Conservation (phyloP, 2,888 invertebrate genomes). For the Nymphalis c-album region DNA sequence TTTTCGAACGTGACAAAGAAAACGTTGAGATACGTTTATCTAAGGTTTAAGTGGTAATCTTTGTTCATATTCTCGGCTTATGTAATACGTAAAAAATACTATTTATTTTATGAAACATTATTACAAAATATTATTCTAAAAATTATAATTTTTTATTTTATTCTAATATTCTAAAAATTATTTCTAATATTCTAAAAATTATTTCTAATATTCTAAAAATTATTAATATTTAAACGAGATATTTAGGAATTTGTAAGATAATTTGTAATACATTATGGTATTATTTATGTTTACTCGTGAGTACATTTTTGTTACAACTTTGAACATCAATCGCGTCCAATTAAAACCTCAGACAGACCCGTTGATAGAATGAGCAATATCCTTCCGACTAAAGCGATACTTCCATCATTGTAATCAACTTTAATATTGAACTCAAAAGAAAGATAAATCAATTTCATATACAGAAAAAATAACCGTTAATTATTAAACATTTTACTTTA, state of each 20-base stretch:
- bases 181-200: too few relatives aligned
- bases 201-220: too few relatives aligned
- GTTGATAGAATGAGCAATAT: conserved; percentile 2
- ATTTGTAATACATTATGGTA: not conserved
- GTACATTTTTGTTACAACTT: not conserved
- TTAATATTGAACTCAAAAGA: not conserved
- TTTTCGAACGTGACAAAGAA: conserved; percentile 13
- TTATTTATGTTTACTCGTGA: not conserved
- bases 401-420: not conserved
- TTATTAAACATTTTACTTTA: too few relatives aligned
- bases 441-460: too few relatives aligned
- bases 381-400: not conserved
- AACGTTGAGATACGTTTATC: not conserved
- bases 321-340: not conserved
- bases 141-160: too few relatives aligned
- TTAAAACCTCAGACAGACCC: not conserved
- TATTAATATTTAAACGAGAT: too few relatives aligned
- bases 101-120: too few relatives aligned
- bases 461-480: too few relatives aligned
- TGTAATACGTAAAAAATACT: not conserved
- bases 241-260: not conserved
- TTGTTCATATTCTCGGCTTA: not conserved
- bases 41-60: not conserved
- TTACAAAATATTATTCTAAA: too few relatives aligned
- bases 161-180: too few relatives aligned